Conservation (phyloP, 2,888 invertebrate species). For the Orthonevra nobilis region DNA sequence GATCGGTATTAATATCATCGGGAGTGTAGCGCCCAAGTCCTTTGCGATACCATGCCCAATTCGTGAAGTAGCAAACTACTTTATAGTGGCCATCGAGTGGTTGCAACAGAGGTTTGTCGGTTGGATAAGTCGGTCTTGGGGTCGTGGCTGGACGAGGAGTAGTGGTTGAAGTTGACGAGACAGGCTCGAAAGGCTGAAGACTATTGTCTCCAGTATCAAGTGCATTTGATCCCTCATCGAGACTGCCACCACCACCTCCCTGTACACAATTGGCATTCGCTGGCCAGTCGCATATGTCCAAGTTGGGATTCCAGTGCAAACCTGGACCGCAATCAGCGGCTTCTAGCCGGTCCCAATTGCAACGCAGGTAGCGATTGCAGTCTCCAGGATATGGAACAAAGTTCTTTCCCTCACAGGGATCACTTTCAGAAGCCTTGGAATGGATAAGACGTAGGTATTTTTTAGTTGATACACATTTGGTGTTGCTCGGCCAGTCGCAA, state of each 20-base stretch:
- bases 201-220: conserved; percentile 73
- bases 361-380: conserved; percentile 88
- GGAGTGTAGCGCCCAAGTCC: conserved; percentile 91
- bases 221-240: conserved; percentile 48
- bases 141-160: conserved; percentile 70
- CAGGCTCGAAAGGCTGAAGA: conserved; percentile 47
- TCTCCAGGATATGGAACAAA: conserved; percentile 85
- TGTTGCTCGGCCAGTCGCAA: conserved; percentile 88
- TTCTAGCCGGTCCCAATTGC: conserved; percentile 89
- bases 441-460: conserved; percentile 76
- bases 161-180: conserved; percentile 73
- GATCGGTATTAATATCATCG: conserved; percentile 90
- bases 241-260: conserved; percentile 31
- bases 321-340: conserved; percentile 86
- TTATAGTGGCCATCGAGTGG: conserved; percentile 86
- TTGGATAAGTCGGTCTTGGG: conserved; percentile 75
- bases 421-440: conserved; percentile 78
- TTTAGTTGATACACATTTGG: conserved; percentile 82
- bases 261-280: conserved; percentile 83
- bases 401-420: conserved; percentile 83
- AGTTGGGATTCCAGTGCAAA: conserved; percentile 87
- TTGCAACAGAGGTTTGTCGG: conserved; percentile 77
- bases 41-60: conserved; percentile 95
- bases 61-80: conserved; percentile 94
- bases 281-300: conserved; percentile 88